Evolutionary conservation across 1,140 invertebrate species (phyloP), one percentile per base, ranked within the genome.

Genomic region (Drosophila dunni): DNA sequence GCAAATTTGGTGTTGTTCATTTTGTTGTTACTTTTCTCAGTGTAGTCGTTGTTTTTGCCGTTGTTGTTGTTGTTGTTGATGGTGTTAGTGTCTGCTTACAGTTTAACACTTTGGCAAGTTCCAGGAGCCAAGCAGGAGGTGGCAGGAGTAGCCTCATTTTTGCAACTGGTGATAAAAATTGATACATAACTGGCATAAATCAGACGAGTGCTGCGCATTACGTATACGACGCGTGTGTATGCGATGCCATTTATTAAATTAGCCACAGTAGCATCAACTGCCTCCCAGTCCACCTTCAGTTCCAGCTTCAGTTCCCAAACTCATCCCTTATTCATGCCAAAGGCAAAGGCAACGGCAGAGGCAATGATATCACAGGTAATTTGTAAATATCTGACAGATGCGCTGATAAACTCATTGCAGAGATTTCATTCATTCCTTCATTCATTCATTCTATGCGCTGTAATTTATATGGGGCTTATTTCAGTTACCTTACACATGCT

Each of bases 351-450:
- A 29, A 5, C n/a, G 53, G 62, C 51, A 72, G 13, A 17, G 61
- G 46, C 48, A 56, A 50, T 61, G 65, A 50, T 74, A 74, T 74
- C 71, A 62, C 79, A 89, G 84, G 83, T 86, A 89, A 89, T 89
- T 89, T 89, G 84, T 89, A 89, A 89, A 89, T 89, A 84, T 89
- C 80, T 89, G 84, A 89, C 84, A 89, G 84, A 89, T 81, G 71
- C 85, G 84, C 78, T 89, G 84, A 89, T 89, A 89, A 89, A 89
- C 84, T 89, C 84, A 89, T 89, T 89, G 78, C 81, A 54, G 78
- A 63, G 81, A 85, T 86, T 88, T 81, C 75, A 76, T 73, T 82
- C 44, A 40, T 50, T 61, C 62, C 57, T 64, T 73, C 72, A 29
- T 29, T 29, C 24, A 29, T 29, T 29, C 24, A 29, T 29, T 40